These are phyloP conservation scores for Hyperopisus bebe DNA, from an alignment of 2,113 vertebrate genomes.

Conservation along the genomic window DNA sequence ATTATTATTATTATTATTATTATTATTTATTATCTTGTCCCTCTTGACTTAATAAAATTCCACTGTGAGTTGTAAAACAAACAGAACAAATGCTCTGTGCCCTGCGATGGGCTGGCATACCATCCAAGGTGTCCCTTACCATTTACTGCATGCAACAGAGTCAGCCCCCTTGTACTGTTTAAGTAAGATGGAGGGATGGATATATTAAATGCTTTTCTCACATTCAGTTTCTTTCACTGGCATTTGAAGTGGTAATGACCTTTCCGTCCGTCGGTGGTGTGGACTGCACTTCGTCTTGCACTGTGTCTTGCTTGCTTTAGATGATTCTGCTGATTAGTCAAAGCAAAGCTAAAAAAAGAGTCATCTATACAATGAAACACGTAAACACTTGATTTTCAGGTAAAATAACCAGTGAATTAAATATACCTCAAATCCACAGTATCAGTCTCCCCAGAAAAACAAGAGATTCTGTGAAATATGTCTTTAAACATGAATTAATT, in stretches of 20 bases:
- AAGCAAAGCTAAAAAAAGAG: not conserved
- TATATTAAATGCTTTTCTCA: not conserved
- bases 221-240: not conserved
- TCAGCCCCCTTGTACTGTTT: not conserved
- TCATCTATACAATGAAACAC: conserved; percentile 13
- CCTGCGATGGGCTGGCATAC: not conserved
- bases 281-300: not conserved
- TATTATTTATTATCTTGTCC: not conserved
- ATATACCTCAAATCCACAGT: conserved; percentile 39
- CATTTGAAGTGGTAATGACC: not conserved
- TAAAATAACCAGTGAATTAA: conserved; percentile 40
- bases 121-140: not conserved
- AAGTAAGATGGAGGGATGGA: not conserved
- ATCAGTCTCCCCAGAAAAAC: conserved; percentile 37
- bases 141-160: not conserved
- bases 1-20: too few species aligned
- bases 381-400: conserved; percentile 19
- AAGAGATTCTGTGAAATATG: conserved; percentile 50
- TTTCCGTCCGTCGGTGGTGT: not conserved
- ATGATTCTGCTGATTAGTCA: not conserved
- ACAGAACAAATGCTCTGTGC: not conserved
- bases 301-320: not conserved
- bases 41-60: not conserved
- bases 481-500: conserved; percentile 57
- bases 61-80: not conserved